Percentiles rank a stretch among this genome's conserved stretches.
phyloP scores from a whole-genome alignment of 2,888 invertebrate genomes.

The Brachypalpus laphriformis region DNA sequence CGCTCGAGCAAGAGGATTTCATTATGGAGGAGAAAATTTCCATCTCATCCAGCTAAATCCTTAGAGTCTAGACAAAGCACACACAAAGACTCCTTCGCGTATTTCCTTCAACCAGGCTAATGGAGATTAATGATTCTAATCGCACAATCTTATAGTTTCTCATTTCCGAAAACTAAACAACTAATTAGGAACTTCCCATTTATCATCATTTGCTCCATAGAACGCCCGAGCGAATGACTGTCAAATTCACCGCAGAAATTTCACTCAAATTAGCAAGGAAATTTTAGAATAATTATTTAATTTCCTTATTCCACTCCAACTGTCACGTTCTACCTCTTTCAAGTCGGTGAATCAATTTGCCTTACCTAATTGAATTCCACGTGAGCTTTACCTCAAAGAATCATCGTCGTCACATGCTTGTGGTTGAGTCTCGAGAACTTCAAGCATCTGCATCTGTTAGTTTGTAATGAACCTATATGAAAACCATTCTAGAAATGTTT shows the following conservation, averaged over 20 bases:
- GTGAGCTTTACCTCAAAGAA: background rate
- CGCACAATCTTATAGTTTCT: background rate
- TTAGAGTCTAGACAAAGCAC: background rate
- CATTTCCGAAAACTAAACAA: background rate
- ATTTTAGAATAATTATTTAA: background rate
- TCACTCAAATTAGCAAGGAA: constrained; percentile 15
- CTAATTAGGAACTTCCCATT: constrained; percentile 21
- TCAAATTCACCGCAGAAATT: constrained; percentile 7
- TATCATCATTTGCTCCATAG: constrained; percentile 11
- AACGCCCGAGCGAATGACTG: background rate
- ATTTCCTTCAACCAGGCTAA: background rate
- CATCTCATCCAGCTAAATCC: background rate
- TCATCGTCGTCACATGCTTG: background rate
- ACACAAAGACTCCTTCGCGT: background rate
- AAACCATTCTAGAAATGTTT: background rate
- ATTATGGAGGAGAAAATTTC: background rate
- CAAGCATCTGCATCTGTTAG: constrained; percentile 4
- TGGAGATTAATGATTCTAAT: background rate
- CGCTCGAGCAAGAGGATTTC: background rate
- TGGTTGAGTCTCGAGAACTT: background rate
- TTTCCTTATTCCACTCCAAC: constrained; percentile 13
- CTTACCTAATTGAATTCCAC: constrained; percentile 35
- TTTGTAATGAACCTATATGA: background rate
- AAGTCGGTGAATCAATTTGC: constrained; percentile 11
- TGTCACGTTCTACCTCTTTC: constrained; percentile 3